Percentiles rank a stretch among this genome's conserved stretches.
Conservation (phyloP, 2,113 vertebrate species). For the Gymnarchus niloticus region DNA sequence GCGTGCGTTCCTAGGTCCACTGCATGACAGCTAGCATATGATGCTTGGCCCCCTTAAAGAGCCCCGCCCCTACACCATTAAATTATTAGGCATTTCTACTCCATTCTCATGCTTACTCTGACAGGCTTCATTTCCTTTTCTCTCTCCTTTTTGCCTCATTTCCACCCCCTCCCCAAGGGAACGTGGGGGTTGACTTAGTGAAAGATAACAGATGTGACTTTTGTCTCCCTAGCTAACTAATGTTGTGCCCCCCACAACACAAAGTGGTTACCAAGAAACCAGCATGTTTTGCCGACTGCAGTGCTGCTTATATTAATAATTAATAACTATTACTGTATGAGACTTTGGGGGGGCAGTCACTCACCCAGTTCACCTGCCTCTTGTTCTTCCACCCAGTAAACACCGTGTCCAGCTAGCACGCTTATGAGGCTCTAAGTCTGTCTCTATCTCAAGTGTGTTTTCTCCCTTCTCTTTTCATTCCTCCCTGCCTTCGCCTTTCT, state of each 20-base stretch:
- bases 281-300: neutral
- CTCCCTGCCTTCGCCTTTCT: too few relatives aligned
- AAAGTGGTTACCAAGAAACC: neutral
- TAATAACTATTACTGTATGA: neutral
- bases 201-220: neutral
- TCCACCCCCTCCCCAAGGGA: too few relatives aligned
- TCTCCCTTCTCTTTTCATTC: too few relatives aligned
- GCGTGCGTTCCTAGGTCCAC: too few relatives aligned
- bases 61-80: neutral
- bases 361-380: neutral
- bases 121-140: neutral
- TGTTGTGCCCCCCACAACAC: neutral
- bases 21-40: neutral
- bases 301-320: neutral
- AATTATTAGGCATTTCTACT: neutral
- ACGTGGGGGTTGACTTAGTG: neutral
- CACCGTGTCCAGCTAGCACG: too few relatives aligned
- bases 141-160: neutral
- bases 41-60: neutral
- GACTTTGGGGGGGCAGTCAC: neutral
- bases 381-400: too few relatives aligned
- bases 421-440: too few relatives aligned
- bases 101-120: neutral
- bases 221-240: neutral
- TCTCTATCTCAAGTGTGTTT: too few relatives aligned